A percentile compares a stretch with the other conserved stretches of the same genome.
phyloP scores from a whole-genome alignment of 2,797 vertebrate genomes.

The Poeciliopsis paucimaculata region DNA sequence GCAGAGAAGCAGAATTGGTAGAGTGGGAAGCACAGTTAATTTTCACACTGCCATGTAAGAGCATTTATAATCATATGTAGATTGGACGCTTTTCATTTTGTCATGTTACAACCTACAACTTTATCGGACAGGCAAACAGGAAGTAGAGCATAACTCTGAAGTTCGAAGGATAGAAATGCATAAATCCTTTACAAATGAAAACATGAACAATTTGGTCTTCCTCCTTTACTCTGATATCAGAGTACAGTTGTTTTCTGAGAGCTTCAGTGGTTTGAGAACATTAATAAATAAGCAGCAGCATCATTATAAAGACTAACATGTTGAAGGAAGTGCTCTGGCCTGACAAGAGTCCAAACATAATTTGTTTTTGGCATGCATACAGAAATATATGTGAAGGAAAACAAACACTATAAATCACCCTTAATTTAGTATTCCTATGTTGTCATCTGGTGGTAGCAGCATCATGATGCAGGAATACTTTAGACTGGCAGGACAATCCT shows the following conservation, averaged over 20 bases:
- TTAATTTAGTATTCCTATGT: neutral
- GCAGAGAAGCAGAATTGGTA: neutral
- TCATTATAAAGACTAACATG: neutral
- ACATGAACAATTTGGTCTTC: neutral
- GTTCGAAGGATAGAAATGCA: neutral
- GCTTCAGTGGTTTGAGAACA: neutral
- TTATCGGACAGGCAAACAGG: neutral
- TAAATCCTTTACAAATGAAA: neutral
- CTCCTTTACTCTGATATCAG: neutral
- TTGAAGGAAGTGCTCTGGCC: neutral
- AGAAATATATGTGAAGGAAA: neutral
- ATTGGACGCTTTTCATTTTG: neutral
- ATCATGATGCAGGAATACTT: neutral
- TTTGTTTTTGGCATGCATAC: neutral
- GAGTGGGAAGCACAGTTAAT: neutral
- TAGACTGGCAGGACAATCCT: neutral
- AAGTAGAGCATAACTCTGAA: neutral
- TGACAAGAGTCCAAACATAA: neutral
- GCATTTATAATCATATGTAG: neutral
- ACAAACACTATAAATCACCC: neutral
- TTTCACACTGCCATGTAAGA: fast-evolving
- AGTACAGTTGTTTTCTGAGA: neutral
- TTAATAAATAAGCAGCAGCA: neutral
- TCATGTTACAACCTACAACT: neutral
- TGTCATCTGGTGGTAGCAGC: neutral